Evolutionary conservation across 2,797 vertebrate species (phyloP).

Genomic region (Characodon lateralis): DNA sequence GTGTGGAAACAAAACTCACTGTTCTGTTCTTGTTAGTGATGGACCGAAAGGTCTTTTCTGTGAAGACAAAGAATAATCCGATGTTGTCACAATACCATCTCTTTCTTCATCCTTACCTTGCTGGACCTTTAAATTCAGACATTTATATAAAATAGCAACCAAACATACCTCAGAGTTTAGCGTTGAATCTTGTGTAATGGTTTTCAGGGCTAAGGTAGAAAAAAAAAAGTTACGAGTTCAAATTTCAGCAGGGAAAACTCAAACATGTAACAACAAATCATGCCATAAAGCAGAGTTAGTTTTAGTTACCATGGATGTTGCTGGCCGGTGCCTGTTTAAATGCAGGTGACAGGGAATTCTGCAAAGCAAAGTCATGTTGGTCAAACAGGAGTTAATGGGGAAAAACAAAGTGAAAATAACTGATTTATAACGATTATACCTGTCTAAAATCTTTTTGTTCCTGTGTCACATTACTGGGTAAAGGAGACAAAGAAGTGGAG

Average conservation of each 20-base stretch:
- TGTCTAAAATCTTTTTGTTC: slow-evolving; percentile 75
- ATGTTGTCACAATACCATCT: background rate
- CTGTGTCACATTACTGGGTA: slow-evolving; percentile 55
- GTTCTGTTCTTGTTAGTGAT: slow-evolving; percentile 91
- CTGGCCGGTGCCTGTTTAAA: slow-evolving; percentile 84
- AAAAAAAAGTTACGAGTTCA: slow-evolving; percentile 6
- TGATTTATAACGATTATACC: slow-evolving; percentile 59
- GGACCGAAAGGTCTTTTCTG: slow-evolving; percentile 89
- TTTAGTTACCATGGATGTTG: slow-evolving; percentile 83
- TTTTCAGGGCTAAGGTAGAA: slow-evolving; percentile 63
- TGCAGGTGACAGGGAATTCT: slow-evolving; percentile 74
- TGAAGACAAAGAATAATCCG: slow-evolving; percentile 35
- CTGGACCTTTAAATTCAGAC: background rate
- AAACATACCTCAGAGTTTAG: slow-evolving; percentile 71
- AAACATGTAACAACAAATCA: background rate
- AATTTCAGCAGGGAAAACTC: background rate
- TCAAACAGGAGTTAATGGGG: background rate
- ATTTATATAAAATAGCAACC: background rate
- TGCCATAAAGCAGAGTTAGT: background rate
- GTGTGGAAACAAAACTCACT: slow-evolving; percentile 81
- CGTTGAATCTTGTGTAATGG: slow-evolving; percentile 66
- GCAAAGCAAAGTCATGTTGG: slow-evolving; percentile 21
- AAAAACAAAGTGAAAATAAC: background rate
- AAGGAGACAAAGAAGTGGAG: slow-evolving; percentile 73
- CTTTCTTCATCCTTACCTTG: background rate